phyloP scores from a whole-genome alignment of 2,888 invertebrate species.

The Drosophila demipolita region DNA sequence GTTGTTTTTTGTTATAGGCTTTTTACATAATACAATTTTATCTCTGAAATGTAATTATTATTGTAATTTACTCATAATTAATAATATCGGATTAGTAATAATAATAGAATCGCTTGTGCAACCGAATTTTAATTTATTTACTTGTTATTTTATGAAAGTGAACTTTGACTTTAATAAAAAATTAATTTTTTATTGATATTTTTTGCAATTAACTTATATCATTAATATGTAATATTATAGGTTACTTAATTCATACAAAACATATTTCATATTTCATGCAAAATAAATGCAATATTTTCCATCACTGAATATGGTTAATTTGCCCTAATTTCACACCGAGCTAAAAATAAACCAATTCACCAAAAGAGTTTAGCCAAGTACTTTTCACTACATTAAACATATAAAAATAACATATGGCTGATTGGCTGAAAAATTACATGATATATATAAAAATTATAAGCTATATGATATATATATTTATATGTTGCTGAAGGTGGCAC shows the following conservation, averaged over 20 bases:
- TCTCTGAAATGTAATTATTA: background rate
- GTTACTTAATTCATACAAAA: background rate
- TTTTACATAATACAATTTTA: background rate
- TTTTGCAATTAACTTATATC: background rate
- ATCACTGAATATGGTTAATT: background rate
- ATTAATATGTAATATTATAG: background rate
- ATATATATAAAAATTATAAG: background rate
- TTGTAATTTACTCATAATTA: background rate
- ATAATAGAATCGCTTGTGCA: background rate
- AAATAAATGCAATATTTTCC: background rate
- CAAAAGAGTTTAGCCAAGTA: background rate
- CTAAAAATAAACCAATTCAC: background rate
- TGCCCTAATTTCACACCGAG: background rate
- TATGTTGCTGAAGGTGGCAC: background rate
- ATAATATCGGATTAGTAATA: background rate
- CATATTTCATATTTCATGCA: background rate
- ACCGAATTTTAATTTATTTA: background rate
- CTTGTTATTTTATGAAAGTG: background rate
- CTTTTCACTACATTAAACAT: background rate
- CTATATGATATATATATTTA: background rate
- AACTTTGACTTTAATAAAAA: background rate
- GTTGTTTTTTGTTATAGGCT: background rate
- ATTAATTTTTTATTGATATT: background rate
- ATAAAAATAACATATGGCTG: background rate
- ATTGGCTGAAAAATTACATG: slow-evolving; percentile 8